Percentiles rank a stretch among this genome's conserved stretches.
Conservation (phyloP, 2,888 invertebrate genomes). For the Chymomyza procnemis region DNA sequence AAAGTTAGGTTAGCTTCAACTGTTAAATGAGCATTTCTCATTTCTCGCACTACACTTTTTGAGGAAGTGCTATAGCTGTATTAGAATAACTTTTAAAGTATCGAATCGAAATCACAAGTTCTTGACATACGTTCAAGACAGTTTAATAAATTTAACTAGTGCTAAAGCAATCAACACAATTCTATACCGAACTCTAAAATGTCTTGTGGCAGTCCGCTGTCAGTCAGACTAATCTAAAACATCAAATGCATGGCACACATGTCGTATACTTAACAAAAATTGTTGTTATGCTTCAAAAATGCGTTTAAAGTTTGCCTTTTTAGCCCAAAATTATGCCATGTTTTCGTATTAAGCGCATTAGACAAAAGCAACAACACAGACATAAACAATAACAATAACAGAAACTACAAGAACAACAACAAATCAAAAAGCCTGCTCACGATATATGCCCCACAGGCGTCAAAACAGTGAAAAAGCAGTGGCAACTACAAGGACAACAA, state of each 20-base stretch:
- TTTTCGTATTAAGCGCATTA: not conserved
- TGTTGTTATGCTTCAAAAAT: not conserved
- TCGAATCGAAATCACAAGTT: too few species aligned
- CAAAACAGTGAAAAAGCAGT: slow-evolving; percentile 20
- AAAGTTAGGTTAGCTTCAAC: too few species aligned
- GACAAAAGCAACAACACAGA: slow-evolving; percentile 50
- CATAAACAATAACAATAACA: slow-evolving; percentile 47
- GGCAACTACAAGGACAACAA: not conserved
- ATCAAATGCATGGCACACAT: not conserved
- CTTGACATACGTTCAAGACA: too few species aligned
- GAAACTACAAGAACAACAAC: slow-evolving; percentile 6
- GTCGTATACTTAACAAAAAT: not conserved
- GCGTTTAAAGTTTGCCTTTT: not conserved
- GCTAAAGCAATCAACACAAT: too few species aligned
- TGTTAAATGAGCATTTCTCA: too few species aligned
- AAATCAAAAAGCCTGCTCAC: not conserved
- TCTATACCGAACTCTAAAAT: too few species aligned
- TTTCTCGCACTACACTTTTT: too few species aligned
- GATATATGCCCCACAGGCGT: slow-evolving; percentile 32
- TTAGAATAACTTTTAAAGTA: too few species aligned
- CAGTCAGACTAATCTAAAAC: too few species aligned
- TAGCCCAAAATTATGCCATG: not conserved
- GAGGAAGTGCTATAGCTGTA: too few species aligned
- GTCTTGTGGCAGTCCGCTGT: too few species aligned
- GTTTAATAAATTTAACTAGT: too few species aligned